Base-by-base conservation (phyloP, 2,888 invertebrate genomes). In the Eucera pruinosa region DNA sequence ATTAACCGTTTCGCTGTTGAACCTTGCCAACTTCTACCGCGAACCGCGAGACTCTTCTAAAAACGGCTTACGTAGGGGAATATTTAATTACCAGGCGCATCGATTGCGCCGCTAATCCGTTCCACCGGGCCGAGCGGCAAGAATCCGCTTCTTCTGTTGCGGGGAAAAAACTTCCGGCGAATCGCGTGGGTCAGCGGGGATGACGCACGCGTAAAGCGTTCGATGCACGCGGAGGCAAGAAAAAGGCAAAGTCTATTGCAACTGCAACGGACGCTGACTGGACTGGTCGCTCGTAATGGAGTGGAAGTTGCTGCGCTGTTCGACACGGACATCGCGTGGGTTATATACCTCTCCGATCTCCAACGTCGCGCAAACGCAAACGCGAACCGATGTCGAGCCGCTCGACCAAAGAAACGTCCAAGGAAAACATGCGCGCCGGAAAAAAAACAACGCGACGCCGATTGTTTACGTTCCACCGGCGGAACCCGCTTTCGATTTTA, bases 401-500 rank as follows among this genome's bases (percentile, higher is more conserved):
- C 13, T 9, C 55, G 23, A 20, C 25, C 33, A 48, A 48, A 43
- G n/a, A 45, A 18, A 67, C 58, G 6, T 11, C 15, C 11, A 25
- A 48, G 60, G 15, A 36, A 68, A 39, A 54, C 9, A 45, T 23
- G 20, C 23, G n/a, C 27, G 41, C 23, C 18, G 68, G n/a, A n/a
- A 33, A 25, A 39, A 2, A 20, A 13, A 39, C 23, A 33, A 62
- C 25, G 33, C 36, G 58, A 5, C 61, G 33, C 23, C 41, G 80
- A 75, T 84, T 82, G 82, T 86, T 88, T 84, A 83, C 78, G 81
- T 85, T 81, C 85, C 82, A 76, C 78, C 72, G 55, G 47, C 71
- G 74, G 86, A 86, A 88, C 90, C 89, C 89, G 87, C 87, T 90
- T 90, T 89, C 88, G 85, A 88, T 88, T 90, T 90, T 90, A 90